Evolutionary conservation across 2,797 vertebrate species (phyloP).

Genomic region (Leptodon cayanensis): DNA sequence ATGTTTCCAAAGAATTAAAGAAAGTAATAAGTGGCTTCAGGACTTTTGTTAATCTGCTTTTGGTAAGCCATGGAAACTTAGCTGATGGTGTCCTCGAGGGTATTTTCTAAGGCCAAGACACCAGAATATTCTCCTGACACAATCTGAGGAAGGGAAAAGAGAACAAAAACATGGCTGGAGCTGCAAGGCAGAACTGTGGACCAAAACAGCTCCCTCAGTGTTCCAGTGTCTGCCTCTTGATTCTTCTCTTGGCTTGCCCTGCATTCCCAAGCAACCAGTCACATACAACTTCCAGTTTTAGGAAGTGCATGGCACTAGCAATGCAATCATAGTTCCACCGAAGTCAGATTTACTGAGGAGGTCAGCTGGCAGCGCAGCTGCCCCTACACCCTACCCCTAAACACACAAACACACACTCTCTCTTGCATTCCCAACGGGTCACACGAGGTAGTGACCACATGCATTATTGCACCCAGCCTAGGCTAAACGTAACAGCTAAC

Average conservation of each 20-base stretch:
- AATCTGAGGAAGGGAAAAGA: neutral
- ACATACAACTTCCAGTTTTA: neutral
- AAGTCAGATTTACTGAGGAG: neutral
- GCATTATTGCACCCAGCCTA: neutral
- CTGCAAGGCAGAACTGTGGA: neutral
- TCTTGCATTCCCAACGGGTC: neutral
- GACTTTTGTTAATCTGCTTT: neutral
- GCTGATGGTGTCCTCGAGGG: neutral
- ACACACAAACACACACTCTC: too few relatives aligned
- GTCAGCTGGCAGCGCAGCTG: neutral
- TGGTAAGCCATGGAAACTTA: neutral
- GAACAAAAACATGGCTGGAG: neutral
- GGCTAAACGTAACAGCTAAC: fast-evolving
- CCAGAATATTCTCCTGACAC: neutral
- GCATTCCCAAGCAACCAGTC: neutral
- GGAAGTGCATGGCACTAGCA: neutral
- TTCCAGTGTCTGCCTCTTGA: neutral
- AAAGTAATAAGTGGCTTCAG: neutral
- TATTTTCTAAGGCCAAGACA: neutral
- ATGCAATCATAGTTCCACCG: neutral
- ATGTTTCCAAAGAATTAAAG: neutral
- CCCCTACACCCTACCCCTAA: neutral
- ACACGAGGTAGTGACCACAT: neutral
- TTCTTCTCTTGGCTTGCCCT: neutral
- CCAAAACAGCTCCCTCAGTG: neutral